These are phyloP conservation scores for Hypotaenidia philippensis DNA, from an alignment of 2,797 vertebrate species.

Conservation along the genomic window DNA sequence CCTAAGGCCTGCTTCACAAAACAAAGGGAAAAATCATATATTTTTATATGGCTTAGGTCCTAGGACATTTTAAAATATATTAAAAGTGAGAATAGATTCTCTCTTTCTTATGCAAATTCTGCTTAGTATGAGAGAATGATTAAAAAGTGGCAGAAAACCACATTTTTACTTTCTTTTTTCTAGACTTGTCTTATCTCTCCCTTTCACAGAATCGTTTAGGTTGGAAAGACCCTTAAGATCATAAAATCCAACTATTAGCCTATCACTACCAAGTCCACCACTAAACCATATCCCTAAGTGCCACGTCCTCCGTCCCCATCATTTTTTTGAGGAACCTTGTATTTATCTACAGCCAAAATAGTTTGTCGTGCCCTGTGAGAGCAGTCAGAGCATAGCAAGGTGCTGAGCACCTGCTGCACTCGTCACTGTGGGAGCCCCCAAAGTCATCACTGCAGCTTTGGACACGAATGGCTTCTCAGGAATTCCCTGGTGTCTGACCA, in stretches of 20 bases:
- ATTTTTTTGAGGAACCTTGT: neutral
- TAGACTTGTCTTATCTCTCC: neutral
- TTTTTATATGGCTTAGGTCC: neutral
- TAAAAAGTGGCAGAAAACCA: neutral
- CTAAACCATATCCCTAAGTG: neutral
- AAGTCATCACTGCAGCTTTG: neutral
- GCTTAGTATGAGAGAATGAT: neutral
- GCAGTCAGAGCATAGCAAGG: conserved; percentile 32
- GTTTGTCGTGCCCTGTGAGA: neutral
- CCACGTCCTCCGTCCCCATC: neutral
- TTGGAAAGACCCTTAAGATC: neutral
- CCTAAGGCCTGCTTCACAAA: neutral
- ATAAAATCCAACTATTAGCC: neutral
- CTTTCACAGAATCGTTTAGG: neutral
- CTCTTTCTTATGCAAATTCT: neutral
- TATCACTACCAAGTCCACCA: neutral
- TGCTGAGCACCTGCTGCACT: neutral
- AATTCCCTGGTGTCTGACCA: conserved; percentile 26
- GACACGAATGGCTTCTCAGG: neutral
- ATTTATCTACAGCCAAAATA: neutral
- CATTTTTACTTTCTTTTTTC: neutral
- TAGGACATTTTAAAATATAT: neutral
- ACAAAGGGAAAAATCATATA: neutral
- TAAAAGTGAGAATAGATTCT: neutral
- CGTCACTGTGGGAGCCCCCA: neutral